phyloP scores from a whole-genome alignment of 2,888 invertebrate species.

The Cheilosia vernalis region DNA sequence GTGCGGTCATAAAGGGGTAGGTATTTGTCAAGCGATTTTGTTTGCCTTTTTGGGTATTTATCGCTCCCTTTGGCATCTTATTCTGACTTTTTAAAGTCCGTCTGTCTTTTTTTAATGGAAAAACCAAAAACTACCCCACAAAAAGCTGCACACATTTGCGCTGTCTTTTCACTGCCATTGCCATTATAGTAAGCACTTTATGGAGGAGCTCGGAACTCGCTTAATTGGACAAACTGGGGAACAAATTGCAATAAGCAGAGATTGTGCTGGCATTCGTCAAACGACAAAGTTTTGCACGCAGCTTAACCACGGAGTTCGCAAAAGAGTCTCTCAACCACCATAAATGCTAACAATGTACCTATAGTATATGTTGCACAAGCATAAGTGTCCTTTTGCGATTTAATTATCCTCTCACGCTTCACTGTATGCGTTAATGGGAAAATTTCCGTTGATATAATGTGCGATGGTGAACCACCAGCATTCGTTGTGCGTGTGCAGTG shows the following conservation, averaged over 20 bases:
- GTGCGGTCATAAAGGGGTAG: too few species aligned
- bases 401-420: slow-evolving; percentile 49
- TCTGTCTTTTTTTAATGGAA: not conserved
- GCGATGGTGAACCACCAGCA: not conserved
- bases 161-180: too few species aligned
- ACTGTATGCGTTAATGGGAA: slow-evolving; percentile 44
- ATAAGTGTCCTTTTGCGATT: slow-evolving; percentile 65
- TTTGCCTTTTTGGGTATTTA: not conserved
- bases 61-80: not conserved
- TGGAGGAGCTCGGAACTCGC: slow-evolving; percentile 20
- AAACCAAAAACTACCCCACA: not conserved
- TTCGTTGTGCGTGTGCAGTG: not conserved
- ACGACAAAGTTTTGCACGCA: slow-evolving; percentile 54
- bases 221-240: slow-evolving; percentile 40
- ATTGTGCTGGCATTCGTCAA: slow-evolving; percentile 26
- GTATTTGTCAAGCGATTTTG: not conserved
- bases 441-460: slow-evolving; percentile 15
- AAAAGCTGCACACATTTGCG: too few species aligned
- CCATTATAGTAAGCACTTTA: not conserved
- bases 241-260: slow-evolving; percentile 54
- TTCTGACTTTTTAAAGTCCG: not conserved
- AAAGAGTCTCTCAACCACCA: slow-evolving; percentile 15
- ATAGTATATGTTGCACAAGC: slow-evolving; percentile 9
- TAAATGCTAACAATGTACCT: slow-evolving; percentile 46
- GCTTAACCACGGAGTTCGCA: slow-evolving; percentile 9